Evolutionary conservation across 2,888 invertebrate species (phyloP).

Genomic region (Cordilura impudica): DNA sequence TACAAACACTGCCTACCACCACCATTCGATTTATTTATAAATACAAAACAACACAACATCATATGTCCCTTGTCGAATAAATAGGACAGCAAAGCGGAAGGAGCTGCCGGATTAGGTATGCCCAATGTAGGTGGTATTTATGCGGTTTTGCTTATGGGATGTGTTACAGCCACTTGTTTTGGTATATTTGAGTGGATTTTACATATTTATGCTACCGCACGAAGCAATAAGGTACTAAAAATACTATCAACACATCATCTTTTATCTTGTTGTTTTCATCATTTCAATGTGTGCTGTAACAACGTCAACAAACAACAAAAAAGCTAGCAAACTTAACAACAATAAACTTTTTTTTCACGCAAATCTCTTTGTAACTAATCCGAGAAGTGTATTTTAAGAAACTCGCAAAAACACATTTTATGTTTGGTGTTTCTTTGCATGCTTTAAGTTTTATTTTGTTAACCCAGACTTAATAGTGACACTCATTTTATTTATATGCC

Average conservation of each 20-base stretch:
- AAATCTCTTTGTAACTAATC: slow-evolving; percentile 33
- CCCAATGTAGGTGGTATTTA: slow-evolving; percentile 84
- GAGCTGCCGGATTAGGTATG: slow-evolving; percentile 80
- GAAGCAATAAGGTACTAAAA: slow-evolving; percentile 72
- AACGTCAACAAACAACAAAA: neutral
- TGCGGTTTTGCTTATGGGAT: slow-evolving; percentile 80
- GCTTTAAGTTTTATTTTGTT: slow-evolving; percentile 21
- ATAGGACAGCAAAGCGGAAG: slow-evolving; percentile 72
- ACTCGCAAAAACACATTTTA: slow-evolving; percentile 1
- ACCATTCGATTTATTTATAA: neutral
- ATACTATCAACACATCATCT: slow-evolving; percentile 39
- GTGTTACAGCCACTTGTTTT: slow-evolving; percentile 74
- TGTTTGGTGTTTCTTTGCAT: slow-evolving; percentile 23
- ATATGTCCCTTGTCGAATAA: neutral
- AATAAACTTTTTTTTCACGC: neutral
- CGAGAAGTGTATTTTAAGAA: slow-evolving; percentile 10
- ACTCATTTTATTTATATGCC: slow-evolving; percentile 1
- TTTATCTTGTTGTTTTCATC: slow-evolving; percentile 16
- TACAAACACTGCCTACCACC: neutral
- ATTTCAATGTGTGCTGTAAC: slow-evolving; percentile 8
- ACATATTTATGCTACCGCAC: slow-evolving; percentile 71
- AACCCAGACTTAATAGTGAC: slow-evolving; percentile 14
- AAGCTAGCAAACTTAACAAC: slow-evolving; percentile 11
- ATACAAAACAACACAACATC: neutral
- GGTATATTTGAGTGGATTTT: slow-evolving; percentile 75